A percentile compares a stretch with the other conserved stretches of the same genome.
phyloP scores from a whole-genome alignment of 2,888 invertebrate species.

The Caenorhabditis sinica region DNA sequence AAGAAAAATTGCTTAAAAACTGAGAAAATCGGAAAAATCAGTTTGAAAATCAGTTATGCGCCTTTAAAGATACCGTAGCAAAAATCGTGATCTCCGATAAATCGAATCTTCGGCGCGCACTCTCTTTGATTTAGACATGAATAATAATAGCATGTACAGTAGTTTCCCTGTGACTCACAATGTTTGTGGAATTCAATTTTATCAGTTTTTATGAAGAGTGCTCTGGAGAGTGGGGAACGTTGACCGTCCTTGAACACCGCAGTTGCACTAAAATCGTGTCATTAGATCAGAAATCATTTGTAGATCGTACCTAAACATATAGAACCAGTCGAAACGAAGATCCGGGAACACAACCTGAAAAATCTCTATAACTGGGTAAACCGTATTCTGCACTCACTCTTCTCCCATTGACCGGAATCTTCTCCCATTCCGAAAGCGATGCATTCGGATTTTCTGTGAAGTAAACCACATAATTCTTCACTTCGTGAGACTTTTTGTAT shows the following conservation, averaged over 20 bases:
- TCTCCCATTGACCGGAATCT: conserved; percentile 80
- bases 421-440: conserved; percentile 81
- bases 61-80: too few relatives aligned
- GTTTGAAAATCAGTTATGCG: too few relatives aligned
- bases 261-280: conserved; percentile 74
- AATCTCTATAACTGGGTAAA: background rate
- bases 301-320: conserved; percentile 73
- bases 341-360: conserved; percentile 81
- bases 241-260: conserved; percentile 82
- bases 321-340: conserved; percentile 83
- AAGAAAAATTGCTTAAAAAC: too few relatives aligned
- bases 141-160: too few relatives aligned
- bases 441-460: conserved; percentile 82
- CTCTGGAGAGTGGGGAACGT: conserved; percentile 80
- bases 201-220: conserved; percentile 82
- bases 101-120: too few relatives aligned
- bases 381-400: conserved; percentile 46
- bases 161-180: conserved; percentile 67
- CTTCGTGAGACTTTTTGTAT: conserved; percentile 81
- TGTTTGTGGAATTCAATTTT: conserved; percentile 81
- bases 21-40: too few relatives aligned
- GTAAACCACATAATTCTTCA: conserved; percentile 83
- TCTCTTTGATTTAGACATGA: too few relatives aligned
- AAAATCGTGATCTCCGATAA: too few relatives aligned
- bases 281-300: background rate